These are phyloP conservation scores for Lamellibrachia columna DNA, from an alignment of 2,888 invertebrate species.

Conservation along the genomic window DNA sequence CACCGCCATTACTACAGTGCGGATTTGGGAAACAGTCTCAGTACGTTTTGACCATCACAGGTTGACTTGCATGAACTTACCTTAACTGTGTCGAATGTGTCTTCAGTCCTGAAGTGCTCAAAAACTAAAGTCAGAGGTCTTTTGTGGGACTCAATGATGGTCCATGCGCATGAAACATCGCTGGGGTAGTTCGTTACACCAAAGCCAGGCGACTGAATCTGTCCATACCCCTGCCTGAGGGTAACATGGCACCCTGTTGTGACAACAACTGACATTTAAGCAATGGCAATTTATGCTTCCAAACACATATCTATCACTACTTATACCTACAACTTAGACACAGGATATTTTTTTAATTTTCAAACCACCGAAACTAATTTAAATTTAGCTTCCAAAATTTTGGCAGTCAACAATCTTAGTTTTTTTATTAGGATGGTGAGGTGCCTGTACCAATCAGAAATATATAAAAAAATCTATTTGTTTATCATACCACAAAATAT, in stretches of 20 bases:
- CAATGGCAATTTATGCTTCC: neutral
- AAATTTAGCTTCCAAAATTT: neutral
- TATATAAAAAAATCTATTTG: neutral
- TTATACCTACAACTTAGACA: neutral
- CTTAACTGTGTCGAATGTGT: neutral
- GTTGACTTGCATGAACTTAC: neutral
- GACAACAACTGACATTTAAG: neutral
- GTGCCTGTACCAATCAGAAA: neutral
- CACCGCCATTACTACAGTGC: neutral
- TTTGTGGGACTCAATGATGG: neutral
- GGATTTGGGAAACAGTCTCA: neutral
- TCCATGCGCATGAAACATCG: neutral
- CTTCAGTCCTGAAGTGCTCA: neutral
- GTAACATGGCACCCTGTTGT: neutral
- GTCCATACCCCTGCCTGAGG: neutral
- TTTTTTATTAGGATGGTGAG: neutral
- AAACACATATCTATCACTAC: neutral
- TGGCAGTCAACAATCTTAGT: neutral
- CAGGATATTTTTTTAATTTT: neutral
- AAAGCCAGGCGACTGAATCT: neutral
- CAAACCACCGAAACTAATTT: neutral
- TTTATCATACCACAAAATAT: neutral
- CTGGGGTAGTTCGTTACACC: neutral
- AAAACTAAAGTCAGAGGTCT: conserved; percentile 6
- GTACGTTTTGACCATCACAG: neutral